These are phyloP conservation scores for Aphis craccivora DNA, from an alignment of 1,140 invertebrate species.

Conservation along the genomic window DNA sequence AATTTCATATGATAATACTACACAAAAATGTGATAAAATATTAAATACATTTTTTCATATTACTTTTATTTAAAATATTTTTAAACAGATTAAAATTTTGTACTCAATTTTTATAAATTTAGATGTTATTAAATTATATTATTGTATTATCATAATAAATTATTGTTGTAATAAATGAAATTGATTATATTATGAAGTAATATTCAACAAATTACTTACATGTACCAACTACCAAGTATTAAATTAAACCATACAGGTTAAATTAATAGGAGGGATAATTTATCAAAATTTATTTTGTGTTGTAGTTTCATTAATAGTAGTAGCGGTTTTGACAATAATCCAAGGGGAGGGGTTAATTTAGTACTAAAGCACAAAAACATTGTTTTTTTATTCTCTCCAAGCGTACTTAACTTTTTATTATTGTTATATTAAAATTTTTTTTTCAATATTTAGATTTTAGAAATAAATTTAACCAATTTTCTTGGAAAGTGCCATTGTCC, in stretches of 20 bases:
- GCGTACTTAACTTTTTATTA: not conserved
- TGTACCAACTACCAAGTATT: not conserved
- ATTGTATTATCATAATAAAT: conserved; percentile 23
- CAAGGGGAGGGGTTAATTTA: not conserved
- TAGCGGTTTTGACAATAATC: not conserved
- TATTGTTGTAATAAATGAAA: not conserved
- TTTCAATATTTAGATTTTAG: not conserved
- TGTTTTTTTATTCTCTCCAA: not conserved
- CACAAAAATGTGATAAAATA: not conserved
- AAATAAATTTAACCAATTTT: not conserved
- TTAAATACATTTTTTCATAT: not conserved
- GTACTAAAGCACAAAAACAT: not conserved
- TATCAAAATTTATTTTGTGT: not conserved
- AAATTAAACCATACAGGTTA: not conserved
- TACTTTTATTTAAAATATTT: conserved; percentile 19
- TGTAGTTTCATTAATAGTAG: not conserved
- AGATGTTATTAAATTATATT: not conserved
- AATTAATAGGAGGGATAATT: not conserved
- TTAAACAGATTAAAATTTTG: not conserved
- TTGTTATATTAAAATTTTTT: not conserved
- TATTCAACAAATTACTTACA: not conserved
- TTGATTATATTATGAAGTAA: not conserved
- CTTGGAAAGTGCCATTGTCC: too few species aligned
- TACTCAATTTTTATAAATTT: not conserved
- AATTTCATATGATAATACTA: conserved; percentile 13